These are phyloP conservation scores for Drosophila orena DNA, from an alignment of 1,140 invertebrate species.

Conservation along the genomic window DNA sequence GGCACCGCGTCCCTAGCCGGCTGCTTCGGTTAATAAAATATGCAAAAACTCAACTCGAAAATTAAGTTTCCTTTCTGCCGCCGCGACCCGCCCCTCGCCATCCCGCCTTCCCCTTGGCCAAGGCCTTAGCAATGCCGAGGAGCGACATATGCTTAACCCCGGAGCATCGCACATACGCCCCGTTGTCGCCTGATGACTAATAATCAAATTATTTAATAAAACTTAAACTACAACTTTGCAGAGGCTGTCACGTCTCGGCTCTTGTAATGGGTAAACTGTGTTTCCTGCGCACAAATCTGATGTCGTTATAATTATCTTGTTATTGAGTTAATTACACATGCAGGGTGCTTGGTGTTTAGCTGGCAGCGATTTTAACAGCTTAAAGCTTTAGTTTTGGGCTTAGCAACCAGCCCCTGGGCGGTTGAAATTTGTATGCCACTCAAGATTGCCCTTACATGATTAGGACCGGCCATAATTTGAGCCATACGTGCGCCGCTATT, in stretches of 20 bases:
- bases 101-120: too few relatives aligned
- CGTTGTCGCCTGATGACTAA: slow-evolving; percentile 52
- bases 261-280: slow-evolving; percentile 62
- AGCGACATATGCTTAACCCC: slow-evolving; percentile 24
- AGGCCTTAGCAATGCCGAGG: not conserved
- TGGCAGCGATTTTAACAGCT: slow-evolving; percentile 15
- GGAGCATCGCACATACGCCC: slow-evolving; percentile 53
- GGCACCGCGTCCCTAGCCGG: slow-evolving; percentile 58
- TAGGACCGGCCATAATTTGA: slow-evolving; percentile 16
- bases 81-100: slow-evolving; percentile 56
- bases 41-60: slow-evolving; percentile 73
- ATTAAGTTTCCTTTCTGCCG: slow-evolving; percentile 69
- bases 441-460: slow-evolving; percentile 26
- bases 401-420: not conserved
- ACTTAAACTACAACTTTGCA: slow-evolving; percentile 62
- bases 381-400: slow-evolving; percentile 18
- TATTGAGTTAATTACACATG: slow-evolving; percentile 53
- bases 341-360: slow-evolving; percentile 1
- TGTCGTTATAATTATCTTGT: slow-evolving; percentile 68
- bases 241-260: slow-evolving; percentile 52
- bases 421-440: slow-evolving; percentile 17
- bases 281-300: slow-evolving; percentile 52
- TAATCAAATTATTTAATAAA: slow-evolving; percentile 78
- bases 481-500: slow-evolving; percentile 15
- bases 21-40: slow-evolving; percentile 80